These are phyloP conservation scores for Aphelinus atriplicis DNA, from an alignment of 1,140 invertebrate genomes.

Conservation along the genomic window DNA sequence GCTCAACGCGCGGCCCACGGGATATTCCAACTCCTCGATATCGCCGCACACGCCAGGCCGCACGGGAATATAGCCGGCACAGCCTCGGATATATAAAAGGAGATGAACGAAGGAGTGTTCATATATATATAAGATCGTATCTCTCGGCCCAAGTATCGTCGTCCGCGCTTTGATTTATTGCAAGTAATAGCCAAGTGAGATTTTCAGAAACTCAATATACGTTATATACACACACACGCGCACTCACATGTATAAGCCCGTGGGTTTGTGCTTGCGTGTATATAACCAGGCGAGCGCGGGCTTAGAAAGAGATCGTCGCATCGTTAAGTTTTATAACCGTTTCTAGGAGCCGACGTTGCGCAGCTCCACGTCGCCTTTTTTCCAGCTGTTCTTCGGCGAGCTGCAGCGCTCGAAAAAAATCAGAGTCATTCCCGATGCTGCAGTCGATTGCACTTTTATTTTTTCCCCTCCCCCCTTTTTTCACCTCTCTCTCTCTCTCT, in stretches of 20 bases:
- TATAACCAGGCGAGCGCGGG: conserved; percentile 6
- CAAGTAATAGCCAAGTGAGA: conserved; percentile 30
- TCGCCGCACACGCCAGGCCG: no score
- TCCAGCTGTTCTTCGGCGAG: no score
- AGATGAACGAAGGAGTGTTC: background rate
- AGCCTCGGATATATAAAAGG: no score
- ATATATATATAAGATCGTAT: conserved; percentile 19
- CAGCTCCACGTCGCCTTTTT: background rate
- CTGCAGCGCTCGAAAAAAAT: background rate
- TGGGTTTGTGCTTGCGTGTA: background rate
- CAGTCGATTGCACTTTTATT: conserved; percentile 31
- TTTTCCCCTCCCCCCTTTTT: conserved; percentile 16
- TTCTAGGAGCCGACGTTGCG: background rate
- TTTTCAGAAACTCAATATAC: conserved; percentile 31
- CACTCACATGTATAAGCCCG: no score
- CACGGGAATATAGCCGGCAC: no score
- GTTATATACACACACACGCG: background rate
- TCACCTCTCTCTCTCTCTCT: no score
- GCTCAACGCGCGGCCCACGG: no score
- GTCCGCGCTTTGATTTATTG: conserved; percentile 34
- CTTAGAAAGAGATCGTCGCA: conserved; percentile 16
- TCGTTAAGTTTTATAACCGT: conserved; percentile 36
- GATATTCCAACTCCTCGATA: no score
- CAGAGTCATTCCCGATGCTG: conserved; percentile 12
- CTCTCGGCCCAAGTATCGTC: conserved; percentile 13